Evolutionary conservation across 1,140 invertebrate genomes (phyloP).

Genomic region (Papilio glaucus): DNA sequence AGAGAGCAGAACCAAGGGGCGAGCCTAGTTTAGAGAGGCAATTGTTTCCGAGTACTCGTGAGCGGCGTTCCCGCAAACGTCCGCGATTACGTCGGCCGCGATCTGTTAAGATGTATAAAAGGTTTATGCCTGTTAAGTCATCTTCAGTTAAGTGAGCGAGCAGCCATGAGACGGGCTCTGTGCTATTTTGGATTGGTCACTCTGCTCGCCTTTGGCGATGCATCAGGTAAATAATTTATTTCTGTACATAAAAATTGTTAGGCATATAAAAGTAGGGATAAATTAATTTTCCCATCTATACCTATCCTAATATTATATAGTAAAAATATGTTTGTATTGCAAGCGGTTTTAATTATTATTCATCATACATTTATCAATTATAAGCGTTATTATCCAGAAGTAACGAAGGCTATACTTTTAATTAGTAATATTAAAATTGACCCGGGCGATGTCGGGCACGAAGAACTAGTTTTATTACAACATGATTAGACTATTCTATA

Average conservation of each 20-base stretch:
- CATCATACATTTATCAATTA: too few relatives aligned
- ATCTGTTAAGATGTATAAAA: slow-evolving; percentile 67
- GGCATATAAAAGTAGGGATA: too few relatives aligned
- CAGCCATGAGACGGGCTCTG: slow-evolving; percentile 55
- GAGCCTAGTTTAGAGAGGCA: slow-evolving; percentile 6
- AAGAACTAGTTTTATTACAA: too few relatives aligned
- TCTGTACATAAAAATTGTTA: not conserved
- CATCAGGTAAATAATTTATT: slow-evolving; percentile 57
- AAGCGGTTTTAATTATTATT: too few relatives aligned
- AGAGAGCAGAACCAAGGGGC: not conserved
- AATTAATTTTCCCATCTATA: too few relatives aligned
- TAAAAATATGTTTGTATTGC: too few relatives aligned
- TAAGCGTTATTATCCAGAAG: too few relatives aligned
- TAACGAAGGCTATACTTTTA: too few relatives aligned
- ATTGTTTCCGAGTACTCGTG: slow-evolving; percentile 53
- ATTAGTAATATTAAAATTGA: not conserved
- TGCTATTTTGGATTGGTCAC: slow-evolving; percentile 55
- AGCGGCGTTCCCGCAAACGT: slow-evolving; percentile 50
- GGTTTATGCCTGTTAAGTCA: slow-evolving; percentile 50
- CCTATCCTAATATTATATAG: too few relatives aligned
- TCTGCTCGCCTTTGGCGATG: slow-evolving; percentile 55
- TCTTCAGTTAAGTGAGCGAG: slow-evolving; percentile 52
- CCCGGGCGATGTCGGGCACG: too few relatives aligned
- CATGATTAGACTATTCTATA: not conserved
- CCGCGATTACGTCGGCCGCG: slow-evolving; percentile 48